These are phyloP conservation scores for Gallinago jamesoni DNA, from an alignment of 2,113 vertebrate genomes.

Conservation along the genomic window DNA sequence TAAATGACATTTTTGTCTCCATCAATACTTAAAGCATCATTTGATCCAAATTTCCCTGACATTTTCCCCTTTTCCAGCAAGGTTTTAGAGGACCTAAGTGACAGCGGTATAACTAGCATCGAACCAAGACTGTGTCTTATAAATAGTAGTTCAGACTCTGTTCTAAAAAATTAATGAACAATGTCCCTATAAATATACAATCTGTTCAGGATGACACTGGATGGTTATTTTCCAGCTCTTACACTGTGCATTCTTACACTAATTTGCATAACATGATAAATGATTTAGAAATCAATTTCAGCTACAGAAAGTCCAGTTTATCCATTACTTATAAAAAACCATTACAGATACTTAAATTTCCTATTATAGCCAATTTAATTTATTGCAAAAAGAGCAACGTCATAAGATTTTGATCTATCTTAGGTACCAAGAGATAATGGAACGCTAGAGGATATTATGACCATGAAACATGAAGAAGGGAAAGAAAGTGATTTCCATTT, in stretches of 20 bases:
- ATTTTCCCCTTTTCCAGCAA: constrained; percentile 3
- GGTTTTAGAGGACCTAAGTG: constrained; percentile 25
- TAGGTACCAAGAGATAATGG: constrained; percentile 20
- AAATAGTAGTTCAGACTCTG: not conserved
- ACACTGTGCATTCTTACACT: not conserved
- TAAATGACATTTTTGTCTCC: constrained; percentile 27
- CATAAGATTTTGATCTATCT: constrained; percentile 45
- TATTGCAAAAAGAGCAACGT: constrained; percentile 3
- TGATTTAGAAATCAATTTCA: constrained; percentile 48
- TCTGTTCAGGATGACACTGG: not conserved
- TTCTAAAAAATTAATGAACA: constrained; percentile 47
- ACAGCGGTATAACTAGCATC: not conserved
- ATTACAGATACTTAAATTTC: constrained; percentile 42
- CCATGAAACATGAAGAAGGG: constrained; percentile 33
- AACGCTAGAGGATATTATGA: constrained; percentile 10
- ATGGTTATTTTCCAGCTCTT: not conserved
- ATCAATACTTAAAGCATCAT: not conserved
- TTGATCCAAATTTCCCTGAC: constrained; percentile 29
- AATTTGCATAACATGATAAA: constrained; percentile 39
- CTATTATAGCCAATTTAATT: constrained; percentile 50
- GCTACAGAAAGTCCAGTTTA: constrained; percentile 34
- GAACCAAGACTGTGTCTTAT: not conserved
- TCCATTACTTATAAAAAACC: constrained; percentile 13
- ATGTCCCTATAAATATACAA: not conserved
- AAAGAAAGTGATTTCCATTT: constrained; percentile 57